phyloP scores from a whole-genome alignment of 2,797 vertebrate genomes.

The Anguilla marmorata region DNA sequence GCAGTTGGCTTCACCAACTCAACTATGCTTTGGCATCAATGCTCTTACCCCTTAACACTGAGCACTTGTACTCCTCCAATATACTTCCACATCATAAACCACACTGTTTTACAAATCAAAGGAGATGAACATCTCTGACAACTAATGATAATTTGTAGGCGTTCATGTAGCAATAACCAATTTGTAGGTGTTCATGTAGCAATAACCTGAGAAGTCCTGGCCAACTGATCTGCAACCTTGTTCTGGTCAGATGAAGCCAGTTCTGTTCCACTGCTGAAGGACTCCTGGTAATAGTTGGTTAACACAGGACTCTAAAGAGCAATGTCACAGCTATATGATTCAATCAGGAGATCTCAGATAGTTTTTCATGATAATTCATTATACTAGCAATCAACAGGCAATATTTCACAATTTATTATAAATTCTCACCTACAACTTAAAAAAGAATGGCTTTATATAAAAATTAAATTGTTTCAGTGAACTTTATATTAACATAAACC shows the following conservation, averaged over 20 bases:
- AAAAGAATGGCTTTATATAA: not conserved
- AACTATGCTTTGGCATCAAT: not conserved
- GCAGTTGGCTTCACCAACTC: too few species aligned
- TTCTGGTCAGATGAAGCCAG: not conserved
- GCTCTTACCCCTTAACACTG: not conserved
- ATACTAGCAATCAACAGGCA: not conserved
- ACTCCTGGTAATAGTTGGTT: not conserved
- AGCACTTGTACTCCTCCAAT: not conserved
- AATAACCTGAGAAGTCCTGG: not conserved
- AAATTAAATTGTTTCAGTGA: not conserved
- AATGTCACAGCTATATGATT: not conserved
- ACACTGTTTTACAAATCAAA: too few species aligned
- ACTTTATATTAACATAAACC: not conserved
- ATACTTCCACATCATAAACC: not conserved
- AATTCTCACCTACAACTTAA: not conserved
- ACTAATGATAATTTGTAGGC: not conserved
- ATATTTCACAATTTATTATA: not conserved
- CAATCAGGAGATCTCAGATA: not conserved
- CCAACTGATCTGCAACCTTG: not conserved
- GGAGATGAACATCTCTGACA: too few species aligned
- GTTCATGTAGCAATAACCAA: not conserved
- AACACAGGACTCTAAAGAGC: not conserved
- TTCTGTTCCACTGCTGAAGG: not conserved
- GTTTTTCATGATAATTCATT: not conserved
- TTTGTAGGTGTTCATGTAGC: not conserved